phyloP scores from a whole-genome alignment of 2,888 invertebrate genomes.

The Villa cingulata region DNA sequence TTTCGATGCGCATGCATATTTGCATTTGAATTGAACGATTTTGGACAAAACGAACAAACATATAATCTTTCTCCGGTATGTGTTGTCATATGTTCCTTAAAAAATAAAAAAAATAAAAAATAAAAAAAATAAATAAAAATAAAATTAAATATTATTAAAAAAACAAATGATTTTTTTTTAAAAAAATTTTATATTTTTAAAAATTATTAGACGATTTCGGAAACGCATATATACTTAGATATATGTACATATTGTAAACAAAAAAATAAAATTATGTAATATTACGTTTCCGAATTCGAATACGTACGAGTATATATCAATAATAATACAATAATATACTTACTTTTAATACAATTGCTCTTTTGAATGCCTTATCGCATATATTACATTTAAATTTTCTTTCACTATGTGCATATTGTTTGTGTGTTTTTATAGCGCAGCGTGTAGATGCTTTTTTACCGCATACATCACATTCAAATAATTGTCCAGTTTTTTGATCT shows the following conservation, averaged over 20 bases:
- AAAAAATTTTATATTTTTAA: too few species aligned
- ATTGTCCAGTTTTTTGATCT: conserved; percentile 12
- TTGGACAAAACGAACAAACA: conserved; percentile 31
- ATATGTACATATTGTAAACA: too few species aligned
- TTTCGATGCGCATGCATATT: conserved; percentile 35
- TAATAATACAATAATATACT: too few species aligned
- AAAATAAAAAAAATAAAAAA: neutral
- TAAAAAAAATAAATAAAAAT: too few species aligned
- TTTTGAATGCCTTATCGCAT: conserved; percentile 19
- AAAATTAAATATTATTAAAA: too few species aligned
- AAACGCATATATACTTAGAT: too few species aligned
- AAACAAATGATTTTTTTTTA: too few species aligned
- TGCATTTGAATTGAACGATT: conserved; percentile 34
- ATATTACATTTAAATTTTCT: conserved; percentile 15
- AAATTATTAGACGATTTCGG: too few species aligned
- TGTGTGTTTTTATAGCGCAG: conserved; percentile 18
- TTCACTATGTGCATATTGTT: conserved; percentile 17
- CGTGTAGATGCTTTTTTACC: conserved; percentile 16
- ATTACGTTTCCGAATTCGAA: too few species aligned
- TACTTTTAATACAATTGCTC: conserved; percentile 13
- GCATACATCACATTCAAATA: conserved; percentile 15
- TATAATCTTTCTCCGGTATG: conserved; percentile 34
- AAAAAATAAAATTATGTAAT: too few species aligned
- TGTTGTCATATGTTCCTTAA: conserved; percentile 33
- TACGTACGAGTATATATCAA: too few species aligned